phyloP scores from a whole-genome alignment of 30 jellyfish, hydroid and myxozoan genomes.

The Hydractinia symbiolongicarpus region DNA sequence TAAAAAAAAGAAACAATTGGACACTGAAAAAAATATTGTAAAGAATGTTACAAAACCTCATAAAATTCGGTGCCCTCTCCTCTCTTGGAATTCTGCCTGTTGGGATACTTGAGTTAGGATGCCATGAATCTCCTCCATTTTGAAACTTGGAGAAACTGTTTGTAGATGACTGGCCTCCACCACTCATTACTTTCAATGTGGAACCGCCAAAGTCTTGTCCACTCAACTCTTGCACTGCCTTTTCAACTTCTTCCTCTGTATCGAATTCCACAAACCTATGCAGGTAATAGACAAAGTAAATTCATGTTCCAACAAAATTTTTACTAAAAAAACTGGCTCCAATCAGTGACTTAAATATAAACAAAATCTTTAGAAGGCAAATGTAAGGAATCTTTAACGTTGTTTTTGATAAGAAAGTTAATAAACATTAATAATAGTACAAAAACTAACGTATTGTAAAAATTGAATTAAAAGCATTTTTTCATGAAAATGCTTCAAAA shows the following conservation, averaged over 20 bases:
- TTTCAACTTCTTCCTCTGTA: conserved; percentile 44
- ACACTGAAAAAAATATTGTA: too few species aligned
- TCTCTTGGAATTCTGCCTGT: conserved; percentile 34
- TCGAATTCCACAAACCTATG: conserved; percentile 53
- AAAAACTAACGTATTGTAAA: too few species aligned
- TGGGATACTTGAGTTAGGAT: conserved; percentile 2
- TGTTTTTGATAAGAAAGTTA: background rate
- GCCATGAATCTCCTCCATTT: background rate
- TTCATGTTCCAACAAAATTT: background rate
- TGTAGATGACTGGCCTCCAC: conserved; percentile 21
- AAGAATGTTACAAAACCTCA: too few species aligned
- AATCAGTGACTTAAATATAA: too few species aligned
- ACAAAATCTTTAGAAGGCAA: too few species aligned
- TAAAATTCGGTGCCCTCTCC: background rate
- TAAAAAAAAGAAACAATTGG: too few species aligned
- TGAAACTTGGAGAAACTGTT: background rate
- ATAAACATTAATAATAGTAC: background rate
- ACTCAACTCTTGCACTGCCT: conserved; percentile 52
- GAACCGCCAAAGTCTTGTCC: conserved; percentile 61
- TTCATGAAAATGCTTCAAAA: too few species aligned
- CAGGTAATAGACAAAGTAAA: background rate
- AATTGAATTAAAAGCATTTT: too few species aligned
- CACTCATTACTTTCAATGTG: conserved; percentile 40
- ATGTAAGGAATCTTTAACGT: background rate
- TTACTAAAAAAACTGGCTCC: too few species aligned